Conservation (phyloP, 2,888 invertebrate genomes). For the Ecliptopera silaceata region DNA sequence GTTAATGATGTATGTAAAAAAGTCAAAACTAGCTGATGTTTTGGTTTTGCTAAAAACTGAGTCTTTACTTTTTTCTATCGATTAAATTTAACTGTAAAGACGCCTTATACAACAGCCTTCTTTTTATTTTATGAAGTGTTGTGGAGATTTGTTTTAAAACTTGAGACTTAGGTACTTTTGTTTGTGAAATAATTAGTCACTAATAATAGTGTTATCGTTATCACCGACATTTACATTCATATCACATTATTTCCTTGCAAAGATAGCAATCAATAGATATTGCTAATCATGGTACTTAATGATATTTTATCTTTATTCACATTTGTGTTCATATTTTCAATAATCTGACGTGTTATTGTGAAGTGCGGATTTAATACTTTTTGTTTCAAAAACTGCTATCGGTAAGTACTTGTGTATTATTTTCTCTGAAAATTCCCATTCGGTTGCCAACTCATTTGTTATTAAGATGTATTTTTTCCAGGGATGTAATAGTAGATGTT, state of each 20-base stretch:
- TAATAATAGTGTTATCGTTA: slow-evolving; percentile 28
- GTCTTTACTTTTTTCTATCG: too few species aligned
- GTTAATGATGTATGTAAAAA: too few species aligned
- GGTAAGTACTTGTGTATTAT: slow-evolving; percentile 15
- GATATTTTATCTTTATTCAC: slow-evolving; percentile 50
- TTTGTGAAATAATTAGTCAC: slow-evolving; percentile 1
- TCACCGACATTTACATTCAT: slow-evolving; percentile 24
- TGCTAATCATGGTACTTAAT: slow-evolving; percentile 53
- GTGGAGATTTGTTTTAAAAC: too few species aligned
- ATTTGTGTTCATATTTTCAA: slow-evolving; percentile 47
- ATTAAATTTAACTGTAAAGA: too few species aligned
- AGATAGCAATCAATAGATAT: slow-evolving; percentile 68
- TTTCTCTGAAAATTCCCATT: neutral
- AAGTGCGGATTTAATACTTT: neutral
- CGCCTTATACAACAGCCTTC: too few species aligned
- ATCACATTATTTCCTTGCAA: slow-evolving; percentile 56
- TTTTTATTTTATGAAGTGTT: neutral
- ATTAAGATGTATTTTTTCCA: slow-evolving; percentile 21
- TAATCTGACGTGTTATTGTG: slow-evolving; percentile 44
- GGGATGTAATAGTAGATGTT: slow-evolving; percentile 36
- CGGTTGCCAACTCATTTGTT: neutral
- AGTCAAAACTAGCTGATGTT: too few species aligned
- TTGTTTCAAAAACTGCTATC: neutral
- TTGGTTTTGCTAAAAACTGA: too few species aligned
- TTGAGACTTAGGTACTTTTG: neutral